phyloP scores from a whole-genome alignment of 1,140 invertebrate species.

The Bombus vancouverensis region DNA sequence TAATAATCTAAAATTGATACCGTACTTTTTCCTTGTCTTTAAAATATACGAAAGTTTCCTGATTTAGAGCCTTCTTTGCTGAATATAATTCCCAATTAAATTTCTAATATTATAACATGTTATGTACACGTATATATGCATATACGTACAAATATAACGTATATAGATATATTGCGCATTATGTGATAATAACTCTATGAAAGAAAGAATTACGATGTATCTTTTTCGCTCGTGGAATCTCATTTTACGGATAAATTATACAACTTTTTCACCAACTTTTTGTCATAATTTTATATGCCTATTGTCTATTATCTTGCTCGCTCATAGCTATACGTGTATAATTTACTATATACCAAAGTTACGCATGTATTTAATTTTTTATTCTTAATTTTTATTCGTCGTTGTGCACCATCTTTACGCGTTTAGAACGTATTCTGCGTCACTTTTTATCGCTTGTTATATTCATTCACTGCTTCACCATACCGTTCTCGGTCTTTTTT shows the following conservation, averaged over 20 bases:
- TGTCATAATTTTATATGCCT: neutral
- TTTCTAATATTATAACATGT: neutral
- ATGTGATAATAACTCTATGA: too few species aligned
- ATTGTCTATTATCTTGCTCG: too few species aligned
- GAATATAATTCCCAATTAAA: neutral
- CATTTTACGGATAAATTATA: too few species aligned
- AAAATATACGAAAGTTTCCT: neutral
- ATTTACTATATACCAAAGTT: neutral
- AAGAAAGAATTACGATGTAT: too few species aligned
- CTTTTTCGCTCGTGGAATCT: too few species aligned
- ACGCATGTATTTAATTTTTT: neutral
- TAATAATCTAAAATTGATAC: neutral
- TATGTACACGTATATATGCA: too few species aligned
- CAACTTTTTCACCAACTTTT: neutral
- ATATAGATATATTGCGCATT: too few species aligned
- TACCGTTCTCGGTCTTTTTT: slow-evolving; percentile 14
- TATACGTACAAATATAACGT: neutral
- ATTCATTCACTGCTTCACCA: neutral
- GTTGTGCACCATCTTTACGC: neutral
- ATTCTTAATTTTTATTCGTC: neutral
- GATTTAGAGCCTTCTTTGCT: too few species aligned
- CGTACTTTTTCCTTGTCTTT: neutral
- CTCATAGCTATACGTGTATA: neutral
- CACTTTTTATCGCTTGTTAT: neutral
- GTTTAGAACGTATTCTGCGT: neutral